Evolutionary conservation across 2,888 invertebrate species (phyloP), one percentile per base, ranked within the genome.

Genomic region (Andrena fulva): DNA sequence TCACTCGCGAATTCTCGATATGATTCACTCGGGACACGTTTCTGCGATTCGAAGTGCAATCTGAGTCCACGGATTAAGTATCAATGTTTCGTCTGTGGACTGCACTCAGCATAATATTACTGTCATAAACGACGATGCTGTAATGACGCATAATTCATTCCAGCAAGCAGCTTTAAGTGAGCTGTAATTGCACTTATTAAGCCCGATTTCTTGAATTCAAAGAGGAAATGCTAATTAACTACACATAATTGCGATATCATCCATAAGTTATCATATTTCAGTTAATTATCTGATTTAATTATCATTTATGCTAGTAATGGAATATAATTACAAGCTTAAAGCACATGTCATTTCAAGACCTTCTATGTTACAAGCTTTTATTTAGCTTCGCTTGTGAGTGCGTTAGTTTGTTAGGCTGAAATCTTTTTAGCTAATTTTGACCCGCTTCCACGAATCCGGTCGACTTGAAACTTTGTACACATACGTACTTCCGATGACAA

Each of bases 1-100:
- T 91, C 91, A 91, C 74, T 70, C 71, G 74, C 85, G 69, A 87
- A 90, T 90, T 88, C 80, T 73, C 79, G 84, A 87, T 77, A 85
- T 85, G 82, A 74, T 78, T 75, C 56, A 64, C 77, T 56, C 66
- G n/a, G 52, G 52, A 63, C 29, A 52, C 63, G 80, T 71, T 56
- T 70, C 52, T 63, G 71, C 72, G 72, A 68, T 64, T 82, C 63
- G 66, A 82, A 84, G 78, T 70, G 87, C 84, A 77, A 84, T 75
- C 72, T n/a, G 84, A 84, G 66, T 42, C 68, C 64, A 16, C 27
- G 59, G 81, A 85, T 89, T 80, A 77, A 87, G 79, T 86, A 69
- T 84, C 80, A 75, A 66, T 79, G 76, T 63, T 84, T 89, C 79
- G 78, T 74, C 71, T 76, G n/a, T n/a, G 72, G 66, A 54, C 62